These are phyloP conservation scores for Notamacropus eugenii DNA, from an alignment of 2,797 vertebrate species.

Conservation along the genomic window DNA sequence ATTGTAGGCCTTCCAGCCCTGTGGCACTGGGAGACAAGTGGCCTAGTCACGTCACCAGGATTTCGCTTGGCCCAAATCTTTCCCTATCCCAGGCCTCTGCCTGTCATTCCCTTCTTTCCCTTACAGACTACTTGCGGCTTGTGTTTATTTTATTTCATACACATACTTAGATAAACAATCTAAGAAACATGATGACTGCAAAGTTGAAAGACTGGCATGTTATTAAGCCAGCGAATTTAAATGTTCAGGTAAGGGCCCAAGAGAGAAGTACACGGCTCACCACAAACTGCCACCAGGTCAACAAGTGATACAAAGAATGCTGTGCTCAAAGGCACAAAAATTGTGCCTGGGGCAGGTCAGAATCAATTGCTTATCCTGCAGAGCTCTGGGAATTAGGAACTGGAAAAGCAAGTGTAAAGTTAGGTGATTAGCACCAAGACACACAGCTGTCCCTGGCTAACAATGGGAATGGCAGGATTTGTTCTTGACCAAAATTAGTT, in stretches of 20 bases:
- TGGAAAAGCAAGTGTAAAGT: constrained; percentile 14
- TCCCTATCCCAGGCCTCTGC: not conserved
- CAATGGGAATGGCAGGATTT: constrained; percentile 2
- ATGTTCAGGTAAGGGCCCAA: not conserved
- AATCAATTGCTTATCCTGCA: not conserved
- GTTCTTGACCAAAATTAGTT: not conserved
- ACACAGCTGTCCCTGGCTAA: not conserved
- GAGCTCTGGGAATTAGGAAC: constrained; percentile 10
- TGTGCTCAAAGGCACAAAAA: not conserved
- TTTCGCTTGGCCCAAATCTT: not conserved
- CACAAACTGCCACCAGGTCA: not conserved
- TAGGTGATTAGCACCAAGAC: constrained; percentile 5
- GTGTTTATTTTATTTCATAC: not conserved
- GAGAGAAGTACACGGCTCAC: not conserved
- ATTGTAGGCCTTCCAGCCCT: not conserved
- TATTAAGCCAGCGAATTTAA: constrained; percentile 11
- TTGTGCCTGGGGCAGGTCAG: not conserved
- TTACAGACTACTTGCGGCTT: not conserved
- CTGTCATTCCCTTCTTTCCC: constrained; percentile 1
- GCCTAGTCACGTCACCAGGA: not conserved
- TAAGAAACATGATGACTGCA: constrained; percentile 33
- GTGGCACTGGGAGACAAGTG: not conserved
- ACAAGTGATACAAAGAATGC: not conserved
- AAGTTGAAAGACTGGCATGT: constrained; percentile 52
- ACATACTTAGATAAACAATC: constrained; percentile 40